Evolutionary conservation across 1,140 invertebrate species (phyloP).

Genomic region (Drosophila prosaltans): DNA sequence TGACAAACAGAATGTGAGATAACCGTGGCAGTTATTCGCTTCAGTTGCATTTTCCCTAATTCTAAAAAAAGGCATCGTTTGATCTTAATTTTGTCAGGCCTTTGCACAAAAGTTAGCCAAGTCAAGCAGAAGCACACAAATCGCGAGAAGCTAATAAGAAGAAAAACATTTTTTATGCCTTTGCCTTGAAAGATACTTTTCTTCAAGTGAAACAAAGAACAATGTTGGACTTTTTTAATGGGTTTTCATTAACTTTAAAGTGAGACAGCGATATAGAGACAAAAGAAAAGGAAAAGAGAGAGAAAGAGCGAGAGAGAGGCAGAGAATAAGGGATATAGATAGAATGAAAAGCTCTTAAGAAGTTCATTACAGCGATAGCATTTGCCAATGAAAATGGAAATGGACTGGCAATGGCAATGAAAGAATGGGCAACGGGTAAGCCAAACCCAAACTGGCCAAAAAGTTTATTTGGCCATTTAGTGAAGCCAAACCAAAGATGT

Average conservation of each 20-base stretch:
- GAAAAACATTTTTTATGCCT: neutral
- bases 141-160: constrained; percentile 30
- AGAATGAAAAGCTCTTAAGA: constrained; percentile 77
- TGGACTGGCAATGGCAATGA: neutral
- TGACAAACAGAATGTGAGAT: neutral
- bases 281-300: neutral
- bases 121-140: constrained; percentile 57
- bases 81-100: constrained; percentile 6
- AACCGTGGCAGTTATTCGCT: neutral
- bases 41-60: neutral
- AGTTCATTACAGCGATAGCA: constrained; percentile 78
- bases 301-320: neutral
- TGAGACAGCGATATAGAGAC: constrained; percentile 24
- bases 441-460: constrained; percentile 46
- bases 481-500: constrained; percentile 70
- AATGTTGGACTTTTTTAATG: constrained; percentile 79
- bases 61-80: neutral
- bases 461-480: constrained; percentile 81
- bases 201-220: constrained; percentile 32
- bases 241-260: constrained; percentile 74
- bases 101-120: constrained; percentile 20
- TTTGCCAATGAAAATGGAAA: constrained; percentile 29
- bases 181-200: constrained; percentile 10
- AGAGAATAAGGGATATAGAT: constrained; percentile 9
- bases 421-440: neutral